Evolutionary conservation across 2,797 vertebrate genomes (phyloP).

Genomic region (Helarctos malayanus): DNA sequence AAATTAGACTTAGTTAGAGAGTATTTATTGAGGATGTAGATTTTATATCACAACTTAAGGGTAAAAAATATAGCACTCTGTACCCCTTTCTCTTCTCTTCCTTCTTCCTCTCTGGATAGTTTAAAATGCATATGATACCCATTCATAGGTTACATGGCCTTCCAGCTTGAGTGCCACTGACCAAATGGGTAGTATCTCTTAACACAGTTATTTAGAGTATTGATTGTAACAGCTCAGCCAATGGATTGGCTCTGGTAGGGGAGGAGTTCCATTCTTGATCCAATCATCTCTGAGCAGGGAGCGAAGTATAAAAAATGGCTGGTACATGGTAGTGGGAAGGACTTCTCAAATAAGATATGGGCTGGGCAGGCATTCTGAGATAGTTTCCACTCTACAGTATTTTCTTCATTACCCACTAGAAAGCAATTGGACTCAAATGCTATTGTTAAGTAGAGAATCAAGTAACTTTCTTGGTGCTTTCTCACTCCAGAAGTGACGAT

Average conservation of each 20-base stretch:
- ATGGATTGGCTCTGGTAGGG: not conserved
- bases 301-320: not conserved
- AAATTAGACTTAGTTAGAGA: conserved; percentile 53
- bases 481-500: not conserved
- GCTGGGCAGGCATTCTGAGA: not conserved
- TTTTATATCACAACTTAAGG: not conserved
- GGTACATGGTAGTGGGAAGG: not conserved
- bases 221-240: not conserved
- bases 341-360: not conserved
- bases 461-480: not conserved
- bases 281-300: not conserved
- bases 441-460: not conserved
- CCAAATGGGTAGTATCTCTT: not conserved
- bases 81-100: not conserved
- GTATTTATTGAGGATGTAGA: not conserved
- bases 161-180: not conserved
- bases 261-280: not conserved
- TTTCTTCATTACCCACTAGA: not conserved
- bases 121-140: not conserved
- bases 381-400: not conserved
- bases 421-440: not conserved
- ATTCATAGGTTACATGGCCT: not conserved
- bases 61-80: not conserved
- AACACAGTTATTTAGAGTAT: not conserved
- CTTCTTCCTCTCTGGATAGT: not conserved